Percentiles rank a stretch among this genome's conserved stretches.
Evolutionary conservation across 1,140 invertebrate genomes (phyloP).

Genomic region (Brachionus angularis): DNA sequence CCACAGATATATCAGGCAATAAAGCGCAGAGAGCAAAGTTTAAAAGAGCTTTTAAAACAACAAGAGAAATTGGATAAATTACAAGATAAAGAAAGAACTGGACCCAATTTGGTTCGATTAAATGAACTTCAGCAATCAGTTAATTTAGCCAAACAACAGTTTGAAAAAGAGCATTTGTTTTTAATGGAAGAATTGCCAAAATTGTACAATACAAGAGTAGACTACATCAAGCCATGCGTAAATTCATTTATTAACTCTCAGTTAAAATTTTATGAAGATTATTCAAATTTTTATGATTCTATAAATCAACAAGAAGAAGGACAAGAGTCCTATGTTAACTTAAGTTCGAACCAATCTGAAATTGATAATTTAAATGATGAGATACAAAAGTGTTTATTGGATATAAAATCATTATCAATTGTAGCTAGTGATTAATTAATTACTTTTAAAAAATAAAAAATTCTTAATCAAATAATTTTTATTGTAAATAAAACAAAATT

Average conservation of each 20-base stretch:
- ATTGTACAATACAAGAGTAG: background rate
- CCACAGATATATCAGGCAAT: constrained; percentile 29
- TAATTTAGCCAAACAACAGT: constrained; percentile 5
- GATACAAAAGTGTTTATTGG: constrained; percentile 23
- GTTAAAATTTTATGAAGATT: constrained; percentile 23
- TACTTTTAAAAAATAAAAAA: too few species aligned
- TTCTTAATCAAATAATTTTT: too few species aligned
- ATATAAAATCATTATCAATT: constrained; percentile 29
- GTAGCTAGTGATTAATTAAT: constrained; percentile 38
- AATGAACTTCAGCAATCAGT: constrained; percentile 25
- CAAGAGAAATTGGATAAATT: constrained; percentile 20
- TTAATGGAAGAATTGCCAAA: constrained; percentile 31
- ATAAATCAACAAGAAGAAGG: background rate
- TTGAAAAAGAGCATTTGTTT: constrained; percentile 26
- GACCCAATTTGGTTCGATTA: constrained; percentile 26
- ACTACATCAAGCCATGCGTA: constrained; percentile 32
- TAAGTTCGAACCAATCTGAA: background rate
- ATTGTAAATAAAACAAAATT: too few species aligned
- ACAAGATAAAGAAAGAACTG: constrained; percentile 28
- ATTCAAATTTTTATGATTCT: background rate
- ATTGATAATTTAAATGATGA: constrained; percentile 2
- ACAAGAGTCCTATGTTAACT: constrained; percentile 10
- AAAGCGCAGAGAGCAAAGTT: constrained; percentile 30
- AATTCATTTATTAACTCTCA: constrained; percentile 22
- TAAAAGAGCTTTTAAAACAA: constrained; percentile 27